phyloP scores from a whole-genome alignment of 2,113 vertebrate genomes.

The Petaurus breviceps region DNA sequence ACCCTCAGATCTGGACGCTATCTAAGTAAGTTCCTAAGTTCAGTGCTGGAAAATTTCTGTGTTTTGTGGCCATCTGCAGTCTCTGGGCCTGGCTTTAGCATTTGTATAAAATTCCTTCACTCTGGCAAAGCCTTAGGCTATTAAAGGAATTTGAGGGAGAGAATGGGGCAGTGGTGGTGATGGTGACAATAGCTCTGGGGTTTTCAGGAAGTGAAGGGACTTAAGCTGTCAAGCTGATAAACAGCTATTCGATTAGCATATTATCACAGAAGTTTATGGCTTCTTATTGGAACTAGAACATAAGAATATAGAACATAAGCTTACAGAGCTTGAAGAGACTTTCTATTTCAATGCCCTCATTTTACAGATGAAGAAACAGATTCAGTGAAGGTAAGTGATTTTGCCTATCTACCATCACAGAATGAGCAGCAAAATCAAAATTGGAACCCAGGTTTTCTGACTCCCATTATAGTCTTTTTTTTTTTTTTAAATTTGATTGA shows the following conservation, averaged over 20 bases:
- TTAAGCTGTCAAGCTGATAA: not conserved
- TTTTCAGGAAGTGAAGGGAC: not conserved
- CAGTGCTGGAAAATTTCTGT: no score
- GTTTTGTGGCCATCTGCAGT: no score
- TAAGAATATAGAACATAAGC: not conserved
- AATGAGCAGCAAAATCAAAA: not conserved
- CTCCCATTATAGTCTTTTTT: not conserved
- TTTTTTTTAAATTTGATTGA: not conserved
- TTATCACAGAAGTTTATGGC: not conserved
- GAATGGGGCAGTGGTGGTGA: not conserved
- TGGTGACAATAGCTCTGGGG: not conserved
- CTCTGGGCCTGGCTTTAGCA: not conserved
- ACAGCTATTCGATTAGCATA: not conserved
- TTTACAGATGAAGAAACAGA: not conserved
- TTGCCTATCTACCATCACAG: not conserved
- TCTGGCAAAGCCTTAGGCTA: not conserved
- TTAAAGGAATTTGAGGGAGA: not conserved
- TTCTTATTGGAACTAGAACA: not conserved
- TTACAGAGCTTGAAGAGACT: not conserved
- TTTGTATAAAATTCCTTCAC: not conserved
- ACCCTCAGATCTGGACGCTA: not conserved
- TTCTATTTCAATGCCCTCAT: not conserved
- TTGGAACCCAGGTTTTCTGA: not conserved
- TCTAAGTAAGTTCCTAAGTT: not conserved
- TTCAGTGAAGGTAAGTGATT: not conserved